phyloP scores from a whole-genome alignment of 2,797 vertebrate genomes.

The Poeciliopsis paucimaculata region DNA sequence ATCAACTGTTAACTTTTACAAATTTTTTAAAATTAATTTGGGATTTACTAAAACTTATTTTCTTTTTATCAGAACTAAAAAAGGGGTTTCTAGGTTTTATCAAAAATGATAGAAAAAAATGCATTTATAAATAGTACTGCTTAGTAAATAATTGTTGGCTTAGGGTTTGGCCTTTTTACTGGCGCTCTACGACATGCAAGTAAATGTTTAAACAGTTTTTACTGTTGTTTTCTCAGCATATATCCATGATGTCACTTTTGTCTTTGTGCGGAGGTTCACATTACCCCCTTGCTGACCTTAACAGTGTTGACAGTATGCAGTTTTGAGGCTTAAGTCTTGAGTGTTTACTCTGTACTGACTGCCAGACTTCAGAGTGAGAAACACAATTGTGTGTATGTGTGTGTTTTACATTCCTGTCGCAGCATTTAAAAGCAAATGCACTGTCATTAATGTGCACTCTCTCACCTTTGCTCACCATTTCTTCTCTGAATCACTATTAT shows the following conservation, averaged over 20 bases:
- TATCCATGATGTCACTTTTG: conserved; percentile 40
- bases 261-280: conserved; percentile 25
- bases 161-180: conserved; percentile 45
- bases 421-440: background rate
- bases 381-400: background rate
- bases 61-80: background rate
- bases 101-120: background rate
- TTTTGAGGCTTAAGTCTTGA: conserved; percentile 17
- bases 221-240: conserved; percentile 28
- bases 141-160: conserved; percentile 30
- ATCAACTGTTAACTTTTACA: background rate
- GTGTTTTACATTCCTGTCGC: background rate
- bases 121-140: conserved; percentile 24
- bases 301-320: conserved; percentile 22
- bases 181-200: conserved; percentile 32
- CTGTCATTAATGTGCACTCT: conserved; percentile 4
- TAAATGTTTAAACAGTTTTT: conserved; percentile 68
- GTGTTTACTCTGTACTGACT: conserved; percentile 13
- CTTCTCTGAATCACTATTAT: conserved; percentile 22
- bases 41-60: background rate
- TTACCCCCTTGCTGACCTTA: conserved; percentile 41
- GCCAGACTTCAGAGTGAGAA: conserved; percentile 1
- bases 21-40: background rate
- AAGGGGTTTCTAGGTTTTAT: background rate
- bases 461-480: conserved; percentile 7